phyloP scores from a whole-genome alignment of 2,113 vertebrate genomes.

The Nanorana parkeri region DNA sequence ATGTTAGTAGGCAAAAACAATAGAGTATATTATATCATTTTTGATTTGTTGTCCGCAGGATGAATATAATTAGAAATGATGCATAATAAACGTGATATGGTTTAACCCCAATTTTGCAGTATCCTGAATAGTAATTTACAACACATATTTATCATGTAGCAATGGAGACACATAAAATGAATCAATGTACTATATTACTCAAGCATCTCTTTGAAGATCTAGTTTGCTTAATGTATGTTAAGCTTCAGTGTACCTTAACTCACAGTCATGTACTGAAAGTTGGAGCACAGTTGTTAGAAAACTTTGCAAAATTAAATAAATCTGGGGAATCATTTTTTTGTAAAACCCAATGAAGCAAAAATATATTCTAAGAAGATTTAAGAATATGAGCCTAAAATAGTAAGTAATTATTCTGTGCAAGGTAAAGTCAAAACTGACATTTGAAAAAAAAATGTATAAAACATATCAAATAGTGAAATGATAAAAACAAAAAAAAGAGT shows the following conservation, averaged over 20 bases:
- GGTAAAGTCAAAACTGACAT: not conserved
- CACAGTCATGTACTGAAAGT: not conserved
- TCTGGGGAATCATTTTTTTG: not conserved
- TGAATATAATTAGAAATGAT: conserved; percentile 37
- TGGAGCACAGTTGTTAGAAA: not conserved
- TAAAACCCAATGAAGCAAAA: not conserved
- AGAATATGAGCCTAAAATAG: not conserved
- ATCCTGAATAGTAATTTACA: not conserved
- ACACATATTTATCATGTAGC: not conserved
- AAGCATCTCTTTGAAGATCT: not conserved
- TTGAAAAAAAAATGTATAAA: too few relatives aligned
- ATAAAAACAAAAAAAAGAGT: too few relatives aligned
- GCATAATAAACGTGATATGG: conserved; percentile 3
- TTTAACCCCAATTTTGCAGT: conserved; percentile 23
- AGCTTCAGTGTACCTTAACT: not conserved
- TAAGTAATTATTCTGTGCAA: too few relatives aligned
- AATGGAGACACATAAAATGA: not conserved
- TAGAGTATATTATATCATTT: conserved; percentile 48
- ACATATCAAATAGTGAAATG: too few relatives aligned
- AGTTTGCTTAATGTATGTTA: not conserved
- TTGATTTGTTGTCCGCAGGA: conserved; percentile 33
- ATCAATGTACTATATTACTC: not conserved
- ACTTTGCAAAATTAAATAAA: not conserved
- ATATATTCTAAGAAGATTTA: not conserved
- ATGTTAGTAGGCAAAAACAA: conserved; percentile 53